Conservation (phyloP, 2,888 invertebrate genomes). For the Diloba caeruleocephala region DNA sequence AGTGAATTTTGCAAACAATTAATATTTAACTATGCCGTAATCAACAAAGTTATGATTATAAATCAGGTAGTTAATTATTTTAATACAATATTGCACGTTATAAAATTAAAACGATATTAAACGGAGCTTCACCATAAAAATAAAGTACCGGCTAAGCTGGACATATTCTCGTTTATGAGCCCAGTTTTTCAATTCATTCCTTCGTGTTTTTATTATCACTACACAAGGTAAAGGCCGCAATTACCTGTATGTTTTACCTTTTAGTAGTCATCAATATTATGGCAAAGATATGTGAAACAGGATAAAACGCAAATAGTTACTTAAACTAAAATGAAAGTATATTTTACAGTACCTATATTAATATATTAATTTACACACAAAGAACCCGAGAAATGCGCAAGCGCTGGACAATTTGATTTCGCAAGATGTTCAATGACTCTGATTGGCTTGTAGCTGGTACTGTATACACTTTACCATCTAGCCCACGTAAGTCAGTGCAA, state of each 20-base stretch:
- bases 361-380: neutral
- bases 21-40: constrained; percentile 48
- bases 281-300: constrained; percentile 3
- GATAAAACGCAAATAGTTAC: constrained; percentile 2
- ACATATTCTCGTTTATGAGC: constrained; percentile 24
- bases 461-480: constrained; percentile 22
- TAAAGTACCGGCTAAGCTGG: constrained; percentile 37
- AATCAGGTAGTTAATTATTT: constrained; percentile 55
- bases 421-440: too few relatives aligned
- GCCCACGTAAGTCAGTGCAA: constrained; percentile 48
- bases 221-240: constrained; percentile 21
- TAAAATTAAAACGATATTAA: constrained; percentile 61
- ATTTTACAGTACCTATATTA: too few relatives aligned
- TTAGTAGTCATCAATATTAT: constrained; percentile 23
- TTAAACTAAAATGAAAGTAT: too few relatives aligned
- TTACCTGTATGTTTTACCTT: constrained; percentile 24
- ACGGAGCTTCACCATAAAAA: constrained; percentile 44
- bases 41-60: constrained; percentile 56
- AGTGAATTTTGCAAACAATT: constrained; percentile 46
- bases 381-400: constrained; percentile 23
- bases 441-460: constrained; percentile 45
- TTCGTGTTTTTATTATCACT: constrained; percentile 31
- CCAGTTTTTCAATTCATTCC: constrained; percentile 38
- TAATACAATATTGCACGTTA: constrained; percentile 55
- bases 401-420: too few relatives aligned